Conservation (phyloP, 1,140 invertebrate genomes). For the Chlorops oryzae region DNA sequence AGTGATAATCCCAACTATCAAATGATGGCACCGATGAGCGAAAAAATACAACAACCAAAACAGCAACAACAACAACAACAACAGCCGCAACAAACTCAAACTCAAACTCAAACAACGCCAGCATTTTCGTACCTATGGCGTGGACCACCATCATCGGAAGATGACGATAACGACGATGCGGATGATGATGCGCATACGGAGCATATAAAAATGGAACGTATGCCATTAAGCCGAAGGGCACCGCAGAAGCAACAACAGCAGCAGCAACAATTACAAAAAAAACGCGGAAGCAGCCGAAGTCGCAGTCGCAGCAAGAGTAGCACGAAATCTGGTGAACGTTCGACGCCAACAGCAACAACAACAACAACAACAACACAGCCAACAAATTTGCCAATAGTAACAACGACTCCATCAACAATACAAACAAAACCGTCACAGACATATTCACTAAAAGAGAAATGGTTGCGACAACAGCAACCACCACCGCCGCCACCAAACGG, state of each 20-base stretch:
- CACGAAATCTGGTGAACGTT: conserved; percentile 2
- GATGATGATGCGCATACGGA: conserved; percentile 27
- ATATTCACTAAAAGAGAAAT: conserved; percentile 33
- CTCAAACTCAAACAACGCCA: too few relatives aligned
- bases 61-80: too few relatives aligned
- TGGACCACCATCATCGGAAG: too few relatives aligned
- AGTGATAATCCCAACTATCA: conserved; percentile 35
- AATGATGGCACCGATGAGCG: conserved; percentile 17
- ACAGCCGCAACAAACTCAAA: neutral
- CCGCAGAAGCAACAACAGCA: conserved; percentile 17
- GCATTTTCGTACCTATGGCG: too few relatives aligned
- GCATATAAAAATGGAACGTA: conserved; percentile 40
- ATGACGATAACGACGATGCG: conserved; percentile 19
- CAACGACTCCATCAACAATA: conserved; percentile 3
- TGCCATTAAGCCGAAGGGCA: conserved; percentile 28
- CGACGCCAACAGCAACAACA: conserved; percentile 8
- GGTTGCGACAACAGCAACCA: conserved; percentile 26
- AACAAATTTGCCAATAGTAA: neutral
- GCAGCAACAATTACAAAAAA: conserved; percentile 30
- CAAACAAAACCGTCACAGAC: conserved; percentile 4
- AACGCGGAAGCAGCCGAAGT: conserved; percentile 20
- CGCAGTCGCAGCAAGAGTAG: conserved; percentile 14
- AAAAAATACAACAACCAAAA: conserved; percentile 16
- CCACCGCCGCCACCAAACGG: conserved; percentile 39
- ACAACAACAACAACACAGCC: neutral